A percentile compares a stretch with the other conserved stretches of the same genome.
Conservation (phyloP, 2,113 vertebrate species). For the Lampris incognitus region DNA sequence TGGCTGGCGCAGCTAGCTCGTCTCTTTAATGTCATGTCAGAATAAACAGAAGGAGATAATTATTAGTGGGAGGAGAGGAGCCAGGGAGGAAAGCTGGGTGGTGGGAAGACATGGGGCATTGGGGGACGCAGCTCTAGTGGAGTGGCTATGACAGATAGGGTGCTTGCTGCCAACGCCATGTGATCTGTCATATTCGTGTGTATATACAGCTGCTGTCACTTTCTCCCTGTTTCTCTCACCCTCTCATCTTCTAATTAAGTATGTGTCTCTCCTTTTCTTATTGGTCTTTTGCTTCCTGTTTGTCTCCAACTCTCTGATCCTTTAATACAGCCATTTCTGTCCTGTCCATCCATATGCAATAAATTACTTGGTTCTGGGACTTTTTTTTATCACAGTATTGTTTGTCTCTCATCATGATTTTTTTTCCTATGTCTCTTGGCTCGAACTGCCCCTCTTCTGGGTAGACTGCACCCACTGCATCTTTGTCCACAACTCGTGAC, state of each 20-base stretch:
- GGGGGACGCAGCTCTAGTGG: conserved; percentile 13
- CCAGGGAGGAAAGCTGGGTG: conserved; percentile 26
- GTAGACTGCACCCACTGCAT: conserved; percentile 61
- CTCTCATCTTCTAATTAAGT: background rate
- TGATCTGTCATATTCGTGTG: conserved; percentile 14
- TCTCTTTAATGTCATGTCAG: conserved; percentile 56
- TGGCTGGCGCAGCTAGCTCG: conserved; percentile 30
- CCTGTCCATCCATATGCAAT: background rate
- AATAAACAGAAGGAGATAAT: conserved; percentile 52
- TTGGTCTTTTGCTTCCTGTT: conserved; percentile 15
- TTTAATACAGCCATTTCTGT: background rate
- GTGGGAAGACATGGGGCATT: background rate
- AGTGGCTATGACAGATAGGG: conserved; percentile 27
- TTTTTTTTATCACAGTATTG: too few relatives aligned
- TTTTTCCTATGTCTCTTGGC: too few relatives aligned
- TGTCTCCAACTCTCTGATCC: background rate
- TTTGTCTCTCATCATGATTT: too few relatives aligned
- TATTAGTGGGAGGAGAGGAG: conserved; percentile 39
- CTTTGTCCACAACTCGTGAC: conserved; percentile 54
- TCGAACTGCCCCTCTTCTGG: background rate
- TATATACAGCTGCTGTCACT: conserved; percentile 25
- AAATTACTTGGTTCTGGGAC: too few relatives aligned
- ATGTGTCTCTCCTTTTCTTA: background rate
- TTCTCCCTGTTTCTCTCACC: conserved; percentile 6
- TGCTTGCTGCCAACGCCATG: conserved; percentile 6